phyloP scores from a whole-genome alignment of 2,888 invertebrate genomes.

The Himalopsyche japonica region DNA sequence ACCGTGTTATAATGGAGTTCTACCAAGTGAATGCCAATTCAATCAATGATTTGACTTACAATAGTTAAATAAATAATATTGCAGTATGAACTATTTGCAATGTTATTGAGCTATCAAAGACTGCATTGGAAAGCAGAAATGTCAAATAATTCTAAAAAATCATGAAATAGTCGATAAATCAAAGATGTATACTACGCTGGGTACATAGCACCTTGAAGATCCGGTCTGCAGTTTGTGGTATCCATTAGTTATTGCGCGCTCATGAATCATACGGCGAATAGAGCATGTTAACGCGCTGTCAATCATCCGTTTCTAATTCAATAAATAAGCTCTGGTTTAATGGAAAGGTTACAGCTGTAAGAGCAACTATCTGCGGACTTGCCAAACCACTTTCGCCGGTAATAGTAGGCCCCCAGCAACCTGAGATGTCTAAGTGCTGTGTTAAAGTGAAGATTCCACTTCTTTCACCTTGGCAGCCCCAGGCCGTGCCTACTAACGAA shows the following conservation, averaged over 20 bases:
- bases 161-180: no score
- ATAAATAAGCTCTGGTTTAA: neutral
- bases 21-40: no score
- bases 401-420: neutral
- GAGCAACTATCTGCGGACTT: neutral
- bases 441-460: neutral
- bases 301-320: neutral
- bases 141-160: no score
- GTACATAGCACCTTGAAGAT: neutral
- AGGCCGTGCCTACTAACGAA: neutral
- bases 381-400: neutral
- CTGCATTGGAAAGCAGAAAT: no score
- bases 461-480: constrained; percentile 3
- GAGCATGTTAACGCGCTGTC: neutral
- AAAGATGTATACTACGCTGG: neutral
- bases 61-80: no score
- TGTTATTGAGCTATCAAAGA: no score
- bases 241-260: neutral
- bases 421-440: neutral
- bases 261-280: neutral
- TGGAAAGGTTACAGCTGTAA: neutral
- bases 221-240: neutral
- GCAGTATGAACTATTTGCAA: no score
- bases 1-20: no score
- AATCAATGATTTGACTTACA: no score